Evolutionary conservation across 1,140 invertebrate genomes (phyloP), one percentile per base, ranked within the genome.

Genomic region (Maconellicoccus hirsutus): DNA sequence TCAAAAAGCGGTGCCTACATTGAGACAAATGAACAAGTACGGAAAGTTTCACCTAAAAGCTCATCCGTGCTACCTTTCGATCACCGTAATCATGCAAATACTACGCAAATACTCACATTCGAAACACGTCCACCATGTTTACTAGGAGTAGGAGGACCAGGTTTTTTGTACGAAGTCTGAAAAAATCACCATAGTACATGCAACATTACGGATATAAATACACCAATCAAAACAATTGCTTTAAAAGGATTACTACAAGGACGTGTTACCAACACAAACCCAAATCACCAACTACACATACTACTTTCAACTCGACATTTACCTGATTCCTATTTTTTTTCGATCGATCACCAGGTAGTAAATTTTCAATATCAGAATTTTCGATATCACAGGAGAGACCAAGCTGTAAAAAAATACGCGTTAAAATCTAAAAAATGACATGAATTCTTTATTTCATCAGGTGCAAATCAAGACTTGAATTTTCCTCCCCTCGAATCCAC

Each of bases 91-190:
- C 29, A 33, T 33, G 29, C 29, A 33, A 12, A 33, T 12, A 33
- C 12, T 33, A 33, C 29, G 12, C 29, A 12, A 16, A 52, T 52
- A 52, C 42, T 52, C 16, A 52, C 42, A 16, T 4, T 52, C 73
- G 88, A 90, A 12, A 85, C 76, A 73, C 88, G 81, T 0, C 88
- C 87, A n/a, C 88, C 88, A 78, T 90, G 87, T 79, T 90, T 91
- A 79, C 88, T 90, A 1, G 89, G 90, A 7, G 90, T 92, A 14
- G 89, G 89, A 61, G 89, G 90, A 4, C 89, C 90, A 0, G 90
- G 90, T 78, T 86, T 88, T 80, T 91, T 90, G 77, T 92, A 91
- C 0, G 87, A 85, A 0, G 87, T 87, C 77, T 84, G 77, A 70
- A 78, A 71, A 74, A 73, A 72, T 29, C 19, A 26, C 42, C 25